Conservation (phyloP, 2,888 invertebrate species). For the Caenorhabditis becei region DNA sequence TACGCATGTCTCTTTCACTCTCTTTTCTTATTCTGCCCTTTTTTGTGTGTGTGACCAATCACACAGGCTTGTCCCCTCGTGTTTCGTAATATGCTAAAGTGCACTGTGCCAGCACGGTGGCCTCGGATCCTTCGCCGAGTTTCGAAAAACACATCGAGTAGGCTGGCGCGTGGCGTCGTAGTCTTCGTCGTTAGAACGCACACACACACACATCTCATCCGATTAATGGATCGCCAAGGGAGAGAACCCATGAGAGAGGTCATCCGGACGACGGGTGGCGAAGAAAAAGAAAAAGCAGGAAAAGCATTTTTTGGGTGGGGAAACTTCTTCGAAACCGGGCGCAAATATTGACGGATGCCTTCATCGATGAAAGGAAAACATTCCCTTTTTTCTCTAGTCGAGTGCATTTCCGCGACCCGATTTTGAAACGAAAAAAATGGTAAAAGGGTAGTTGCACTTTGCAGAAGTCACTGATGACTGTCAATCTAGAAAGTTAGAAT, state of each 20-base stretch:
- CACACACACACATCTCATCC: slow-evolving; percentile 36
- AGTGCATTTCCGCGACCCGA: slow-evolving; percentile 5
- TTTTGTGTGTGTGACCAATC: slow-evolving; percentile 47
- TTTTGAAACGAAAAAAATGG: slow-evolving; percentile 6
- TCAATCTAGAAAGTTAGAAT: too few relatives aligned
- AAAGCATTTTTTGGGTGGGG: not conserved
- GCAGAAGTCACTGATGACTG: not conserved
- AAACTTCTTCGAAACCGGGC: slow-evolving; percentile 12
- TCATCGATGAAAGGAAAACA: slow-evolving; percentile 22
- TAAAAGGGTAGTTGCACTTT: slow-evolving; percentile 8
- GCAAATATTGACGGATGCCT: slow-evolving; percentile 42
- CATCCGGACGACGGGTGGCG: slow-evolving; percentile 1
- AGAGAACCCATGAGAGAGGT: slow-evolving; percentile 21
- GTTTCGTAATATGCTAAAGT: slow-evolving; percentile 40
- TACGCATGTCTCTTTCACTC: not conserved
- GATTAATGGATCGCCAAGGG: slow-evolving; percentile 42
- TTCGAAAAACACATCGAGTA: slow-evolving; percentile 27
- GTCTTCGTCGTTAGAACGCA: slow-evolving; percentile 17
- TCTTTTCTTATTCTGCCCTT: slow-evolving; percentile 24
- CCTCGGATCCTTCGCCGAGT: slow-evolving; percentile 13
- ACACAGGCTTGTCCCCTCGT: not conserved
- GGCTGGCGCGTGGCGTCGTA: slow-evolving; percentile 18
- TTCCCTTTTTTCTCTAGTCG: slow-evolving; percentile 13
- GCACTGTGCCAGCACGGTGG: slow-evolving; percentile 8
- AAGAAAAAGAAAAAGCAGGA: not conserved